Evolutionary conservation across 2,113 vertebrate genomes (phyloP).

Genomic region (Lepidothrix coronata): DNA sequence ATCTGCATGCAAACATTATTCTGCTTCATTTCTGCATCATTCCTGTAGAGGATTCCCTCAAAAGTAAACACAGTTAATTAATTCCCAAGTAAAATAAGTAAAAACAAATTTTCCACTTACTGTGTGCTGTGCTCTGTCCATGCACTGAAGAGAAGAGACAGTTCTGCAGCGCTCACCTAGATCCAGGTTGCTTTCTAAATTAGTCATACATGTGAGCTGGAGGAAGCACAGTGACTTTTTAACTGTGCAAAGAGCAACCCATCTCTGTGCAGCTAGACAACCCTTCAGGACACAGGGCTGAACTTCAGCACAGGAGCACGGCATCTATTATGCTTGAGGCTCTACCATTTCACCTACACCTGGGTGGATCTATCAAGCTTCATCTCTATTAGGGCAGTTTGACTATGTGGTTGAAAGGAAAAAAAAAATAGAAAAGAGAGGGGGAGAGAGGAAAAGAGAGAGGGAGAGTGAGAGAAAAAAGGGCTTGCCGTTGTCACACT

Average conservation of each 20-base stretch:
- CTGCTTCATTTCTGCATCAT: slow-evolving; percentile 57
- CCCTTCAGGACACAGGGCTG: slow-evolving; percentile 59
- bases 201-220: slow-evolving; percentile 54
- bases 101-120: slow-evolving; percentile 72
- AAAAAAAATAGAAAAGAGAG: neutral
- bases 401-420: slow-evolving; percentile 65
- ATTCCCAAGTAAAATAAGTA: slow-evolving; percentile 68
- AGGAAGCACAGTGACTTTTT: slow-evolving; percentile 58
- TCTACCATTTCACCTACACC: slow-evolving; percentile 80
- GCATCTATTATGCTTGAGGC: slow-evolving; percentile 70
- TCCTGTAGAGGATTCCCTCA: slow-evolving; percentile 69
- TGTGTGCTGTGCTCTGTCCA: slow-evolving; percentile 64
- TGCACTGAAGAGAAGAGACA: slow-evolving; percentile 34
- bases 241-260: slow-evolving; percentile 59
- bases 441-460: neutral
- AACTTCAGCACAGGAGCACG: slow-evolving; percentile 72
- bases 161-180: slow-evolving; percentile 56
- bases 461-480: slow-evolving; percentile 7
- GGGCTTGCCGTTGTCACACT: slow-evolving; percentile 78
- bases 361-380: slow-evolving; percentile 79
- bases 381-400: slow-evolving; percentile 74
- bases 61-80: slow-evolving; percentile 73
- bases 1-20: slow-evolving; percentile 52
- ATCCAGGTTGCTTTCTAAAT: slow-evolving; percentile 72
- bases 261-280: slow-evolving; percentile 57